Percentiles rank a stretch among this genome's conserved stretches.
Evolutionary conservation across 1,140 invertebrate genomes (phyloP).

Genomic region (Delia radicum): DNA sequence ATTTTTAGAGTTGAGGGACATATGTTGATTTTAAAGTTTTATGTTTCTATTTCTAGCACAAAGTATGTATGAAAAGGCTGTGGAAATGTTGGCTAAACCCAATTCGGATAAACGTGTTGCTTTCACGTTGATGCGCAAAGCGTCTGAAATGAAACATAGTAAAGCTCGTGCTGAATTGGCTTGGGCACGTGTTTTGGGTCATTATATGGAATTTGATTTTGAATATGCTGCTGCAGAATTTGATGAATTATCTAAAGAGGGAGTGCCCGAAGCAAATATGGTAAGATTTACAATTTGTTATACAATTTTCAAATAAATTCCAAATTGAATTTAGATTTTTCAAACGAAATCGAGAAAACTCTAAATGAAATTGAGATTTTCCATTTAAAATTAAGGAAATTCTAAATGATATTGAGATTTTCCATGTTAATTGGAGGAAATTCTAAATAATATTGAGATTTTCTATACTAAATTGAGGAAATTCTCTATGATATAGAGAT

Average conservation of each 20-base stretch:
- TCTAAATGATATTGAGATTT: too few species aligned
- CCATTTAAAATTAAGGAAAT: too few species aligned
- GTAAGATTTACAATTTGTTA: constrained; percentile 56
- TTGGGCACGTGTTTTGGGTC: constrained; percentile 84
- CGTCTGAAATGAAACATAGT: constrained; percentile 76
- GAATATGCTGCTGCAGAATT: constrained; percentile 76
- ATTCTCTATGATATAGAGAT: too few species aligned
- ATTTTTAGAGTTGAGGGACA: neutral
- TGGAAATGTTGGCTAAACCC: constrained; percentile 43
- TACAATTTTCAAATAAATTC: too few species aligned
- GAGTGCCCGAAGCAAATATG: constrained; percentile 86
- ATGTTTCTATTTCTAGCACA: constrained; percentile 35
- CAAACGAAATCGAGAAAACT: too few species aligned
- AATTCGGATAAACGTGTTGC: constrained; percentile 42
- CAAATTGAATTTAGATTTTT: too few species aligned
- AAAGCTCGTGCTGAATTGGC: constrained; percentile 81
- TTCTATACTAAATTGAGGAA: too few species aligned
- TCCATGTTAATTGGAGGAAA: too few species aligned
- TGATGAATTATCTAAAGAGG: constrained; percentile 71
- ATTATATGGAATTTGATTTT: constrained; percentile 73
- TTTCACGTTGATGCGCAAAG: constrained; percentile 51
- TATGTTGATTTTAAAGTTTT: neutral
- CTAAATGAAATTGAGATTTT: too few species aligned
- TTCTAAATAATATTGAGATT: too few species aligned
- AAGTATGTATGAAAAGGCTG: constrained; percentile 42